Evolutionary conservation across 2,113 vertebrate genomes (phyloP).

Genomic region (Sturnira hondurensis): DNA sequence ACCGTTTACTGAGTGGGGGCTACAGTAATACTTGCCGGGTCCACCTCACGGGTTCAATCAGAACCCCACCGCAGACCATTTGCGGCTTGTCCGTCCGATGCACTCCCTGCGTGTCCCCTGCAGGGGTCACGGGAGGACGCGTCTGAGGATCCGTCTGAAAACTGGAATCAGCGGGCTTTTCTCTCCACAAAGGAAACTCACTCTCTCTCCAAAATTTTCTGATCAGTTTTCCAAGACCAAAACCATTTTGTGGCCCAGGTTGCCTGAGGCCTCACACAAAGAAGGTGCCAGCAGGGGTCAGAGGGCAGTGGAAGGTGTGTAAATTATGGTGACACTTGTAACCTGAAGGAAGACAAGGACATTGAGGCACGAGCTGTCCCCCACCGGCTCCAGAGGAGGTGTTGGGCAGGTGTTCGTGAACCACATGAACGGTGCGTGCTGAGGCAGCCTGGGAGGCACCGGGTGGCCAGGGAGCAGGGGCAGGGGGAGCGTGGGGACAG

Average conservation of each 20-base stretch:
- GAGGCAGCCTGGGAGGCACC: background rate
- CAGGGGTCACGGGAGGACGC: background rate
- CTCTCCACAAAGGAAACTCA: background rate
- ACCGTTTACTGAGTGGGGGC: background rate
- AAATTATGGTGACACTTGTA: background rate
- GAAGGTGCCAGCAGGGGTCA: background rate
- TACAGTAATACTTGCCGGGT: background rate
- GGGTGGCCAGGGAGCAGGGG: background rate
- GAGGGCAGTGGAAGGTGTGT: background rate
- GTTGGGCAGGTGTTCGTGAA: background rate
- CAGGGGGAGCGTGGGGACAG: background rate
- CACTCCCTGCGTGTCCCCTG: background rate
- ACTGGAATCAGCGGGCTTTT: background rate
- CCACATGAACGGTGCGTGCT: rapidly evolving
- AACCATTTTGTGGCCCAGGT: background rate
- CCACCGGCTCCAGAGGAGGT: rapidly evolving
- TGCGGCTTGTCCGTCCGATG: background rate
- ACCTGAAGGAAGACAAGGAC: background rate
- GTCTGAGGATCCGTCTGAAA: background rate
- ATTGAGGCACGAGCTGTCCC: background rate
- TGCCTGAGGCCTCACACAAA: background rate
- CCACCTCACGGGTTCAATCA: background rate
- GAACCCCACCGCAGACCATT: background rate
- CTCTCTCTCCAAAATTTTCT: background rate
- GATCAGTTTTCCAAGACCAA: background rate